These are phyloP conservation scores for Acromyrmex charruanus DNA, from an alignment of 1,140 invertebrate species.

Conservation along the genomic window DNA sequence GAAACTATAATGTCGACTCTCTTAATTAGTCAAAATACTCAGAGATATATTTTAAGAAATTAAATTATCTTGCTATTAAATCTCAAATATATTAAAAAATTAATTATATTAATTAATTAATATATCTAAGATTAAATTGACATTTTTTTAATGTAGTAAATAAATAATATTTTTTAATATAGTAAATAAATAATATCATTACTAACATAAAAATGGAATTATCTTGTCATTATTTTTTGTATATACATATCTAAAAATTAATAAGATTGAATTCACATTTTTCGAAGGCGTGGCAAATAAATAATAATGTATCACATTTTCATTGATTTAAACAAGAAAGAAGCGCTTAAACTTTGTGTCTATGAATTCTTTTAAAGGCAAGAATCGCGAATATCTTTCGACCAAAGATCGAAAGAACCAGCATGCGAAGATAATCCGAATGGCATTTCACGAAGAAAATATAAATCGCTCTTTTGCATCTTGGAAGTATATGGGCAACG, in stretches of 20 bases:
- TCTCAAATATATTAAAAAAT: background rate
- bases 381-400: background rate
- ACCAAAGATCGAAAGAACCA: conserved; percentile 13
- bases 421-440: conserved; percentile 6
- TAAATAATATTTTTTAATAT: no score
- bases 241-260: background rate
- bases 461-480: conserved; percentile 37
- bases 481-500: conserved; percentile 7
- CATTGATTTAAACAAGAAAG: background rate
- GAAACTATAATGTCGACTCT: background rate
- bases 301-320: background rate
- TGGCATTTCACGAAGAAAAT: conserved; percentile 25
- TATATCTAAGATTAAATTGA: background rate
- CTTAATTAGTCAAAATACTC: background rate
- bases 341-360: background rate
- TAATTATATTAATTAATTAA: background rate
- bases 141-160: background rate
- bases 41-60: background rate
- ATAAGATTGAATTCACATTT: background rate
- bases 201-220: background rate
- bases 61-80: background rate
- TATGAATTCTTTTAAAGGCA: background rate
- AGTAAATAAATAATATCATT: no score
- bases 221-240: background rate
- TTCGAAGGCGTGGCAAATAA: background rate